Conservation (phyloP, 2,113 vertebrate genomes). For the Prochilodus magdalenae region DNA sequence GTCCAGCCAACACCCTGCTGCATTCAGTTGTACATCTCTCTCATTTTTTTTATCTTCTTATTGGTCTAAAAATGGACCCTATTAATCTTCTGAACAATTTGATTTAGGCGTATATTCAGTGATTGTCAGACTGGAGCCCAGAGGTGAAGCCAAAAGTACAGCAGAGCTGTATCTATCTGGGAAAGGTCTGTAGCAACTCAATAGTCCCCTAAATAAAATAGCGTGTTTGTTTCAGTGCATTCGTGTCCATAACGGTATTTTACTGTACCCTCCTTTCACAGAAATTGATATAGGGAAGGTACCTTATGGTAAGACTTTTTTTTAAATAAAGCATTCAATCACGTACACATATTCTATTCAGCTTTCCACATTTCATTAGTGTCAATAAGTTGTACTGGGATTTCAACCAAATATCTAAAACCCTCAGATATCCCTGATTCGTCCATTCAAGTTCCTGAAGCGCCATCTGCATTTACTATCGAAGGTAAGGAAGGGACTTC, state of each 20-base stretch:
- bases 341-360: neutral
- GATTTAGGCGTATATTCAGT: constrained; percentile 95
- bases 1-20: constrained; percentile 57
- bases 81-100: constrained; percentile 69
- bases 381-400: neutral
- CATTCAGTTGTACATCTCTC: constrained; percentile 29
- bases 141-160: constrained; percentile 97
- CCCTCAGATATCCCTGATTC: constrained; percentile 91
- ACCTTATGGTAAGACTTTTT: constrained; percentile 84
- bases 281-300: constrained; percentile 93
- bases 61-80: constrained; percentile 57
- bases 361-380: neutral
- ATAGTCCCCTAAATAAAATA: constrained; percentile 25
- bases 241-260: constrained; percentile 61
- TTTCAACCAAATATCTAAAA: constrained; percentile 43
- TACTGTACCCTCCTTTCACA: constrained; percentile 76
- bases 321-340: neutral
- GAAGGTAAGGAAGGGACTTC: constrained; percentile 77
- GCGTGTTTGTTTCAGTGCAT: constrained; percentile 32
- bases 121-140: constrained; percentile 95
- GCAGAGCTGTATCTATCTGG: constrained; percentile 96
- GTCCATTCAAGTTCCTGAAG: constrained; percentile 83
- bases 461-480: constrained; percentile 78
- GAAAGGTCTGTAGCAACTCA: constrained; percentile 85
- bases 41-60: constrained; percentile 13